Percentiles rank a stretch among this genome's conserved stretches.
Conservation (phyloP, 2,113 vertebrate genomes). For the Corythornis cristatus region DNA sequence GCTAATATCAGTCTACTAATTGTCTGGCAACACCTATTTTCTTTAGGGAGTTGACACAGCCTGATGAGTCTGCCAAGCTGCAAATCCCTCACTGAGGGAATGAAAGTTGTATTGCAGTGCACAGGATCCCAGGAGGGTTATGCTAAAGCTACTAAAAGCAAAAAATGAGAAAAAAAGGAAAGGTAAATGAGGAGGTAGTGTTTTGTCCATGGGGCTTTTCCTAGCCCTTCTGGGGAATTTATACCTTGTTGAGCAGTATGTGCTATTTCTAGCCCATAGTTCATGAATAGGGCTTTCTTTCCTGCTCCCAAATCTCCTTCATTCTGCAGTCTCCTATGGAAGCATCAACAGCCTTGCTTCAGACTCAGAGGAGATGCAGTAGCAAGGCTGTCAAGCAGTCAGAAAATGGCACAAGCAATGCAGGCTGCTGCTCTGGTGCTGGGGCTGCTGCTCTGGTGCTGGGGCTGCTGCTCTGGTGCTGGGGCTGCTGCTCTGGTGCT, state of each 20-base stretch:
- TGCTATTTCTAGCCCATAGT: conserved; percentile 50
- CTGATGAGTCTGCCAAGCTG: conserved; percentile 36
- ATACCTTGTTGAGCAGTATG: conserved; percentile 38
- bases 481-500: background rate
- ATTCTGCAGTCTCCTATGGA: conserved; percentile 38
- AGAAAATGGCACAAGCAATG: background rate
- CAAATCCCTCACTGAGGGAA: conserved; percentile 30
- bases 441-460: background rate
- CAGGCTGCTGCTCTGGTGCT: background rate
- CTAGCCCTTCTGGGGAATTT: background rate
- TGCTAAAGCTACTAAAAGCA: conserved; percentile 22
- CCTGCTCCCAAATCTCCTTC: background rate
- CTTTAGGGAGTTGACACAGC: conserved; percentile 30
- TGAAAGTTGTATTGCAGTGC: background rate
- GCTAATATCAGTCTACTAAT: conserved; percentile 48
- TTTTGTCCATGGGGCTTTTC: conserved; percentile 31
- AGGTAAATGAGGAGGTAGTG: background rate
- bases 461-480: background rate
- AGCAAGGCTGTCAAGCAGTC: background rate
- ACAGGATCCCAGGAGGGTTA: background rate
- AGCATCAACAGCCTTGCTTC: background rate
- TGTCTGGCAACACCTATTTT: conserved; percentile 41
- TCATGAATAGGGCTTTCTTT: conserved; percentile 64
- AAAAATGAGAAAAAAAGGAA: background rate
- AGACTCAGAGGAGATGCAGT: background rate